A percentile compares a stretch with the other conserved stretches of the same genome.
These are phyloP conservation scores for Achlya flavicornis DNA, from an alignment of 2,888 invertebrate genomes.

Conservation along the genomic window DNA sequence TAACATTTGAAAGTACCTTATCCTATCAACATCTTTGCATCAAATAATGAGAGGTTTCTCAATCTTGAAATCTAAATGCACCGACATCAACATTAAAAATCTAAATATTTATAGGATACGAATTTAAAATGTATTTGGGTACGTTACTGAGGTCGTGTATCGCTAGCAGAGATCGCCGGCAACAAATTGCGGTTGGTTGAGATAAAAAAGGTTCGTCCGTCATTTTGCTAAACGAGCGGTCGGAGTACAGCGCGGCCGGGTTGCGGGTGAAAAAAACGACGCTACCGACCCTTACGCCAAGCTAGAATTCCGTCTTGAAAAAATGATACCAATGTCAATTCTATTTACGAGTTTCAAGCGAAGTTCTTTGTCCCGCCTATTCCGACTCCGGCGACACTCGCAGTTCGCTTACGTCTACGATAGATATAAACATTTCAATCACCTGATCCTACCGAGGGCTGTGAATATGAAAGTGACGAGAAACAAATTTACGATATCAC, in stretches of 20 bases:
- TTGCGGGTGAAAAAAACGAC: conserved; percentile 61
- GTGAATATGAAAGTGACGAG: conserved; percentile 10
- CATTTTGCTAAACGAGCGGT: conserved; percentile 79
- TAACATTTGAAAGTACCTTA: too few relatives aligned
- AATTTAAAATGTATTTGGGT: conserved; percentile 69
- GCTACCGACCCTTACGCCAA: conserved; percentile 48
- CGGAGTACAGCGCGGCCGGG: conserved; percentile 55
- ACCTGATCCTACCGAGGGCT: conserved; percentile 23
- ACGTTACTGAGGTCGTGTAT: conserved; percentile 61
- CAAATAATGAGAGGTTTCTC: conserved; percentile 20
- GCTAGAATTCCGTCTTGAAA: conserved; percentile 56
- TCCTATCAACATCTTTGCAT: background rate
- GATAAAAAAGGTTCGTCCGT: conserved; percentile 82
- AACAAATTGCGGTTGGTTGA: conserved; percentile 80
- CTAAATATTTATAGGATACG: conserved; percentile 68
- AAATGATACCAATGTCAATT: conserved; percentile 69
- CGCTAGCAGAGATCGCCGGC: conserved; percentile 72
- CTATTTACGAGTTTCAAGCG: conserved; percentile 54
- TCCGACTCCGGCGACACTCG: background rate
- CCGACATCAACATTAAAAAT: conserved; percentile 50
- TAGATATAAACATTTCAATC: conserved; percentile 40
- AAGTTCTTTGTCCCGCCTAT: conserved; percentile 28
- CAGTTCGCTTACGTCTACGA: conserved; percentile 1
- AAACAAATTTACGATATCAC: conserved; percentile 12
- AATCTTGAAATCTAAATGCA: conserved; percentile 44